A percentile compares a stretch with the other conserved stretches of the same genome.
phyloP scores from a whole-genome alignment of 2,797 vertebrate species.

The Fistularia commersonii region DNA sequence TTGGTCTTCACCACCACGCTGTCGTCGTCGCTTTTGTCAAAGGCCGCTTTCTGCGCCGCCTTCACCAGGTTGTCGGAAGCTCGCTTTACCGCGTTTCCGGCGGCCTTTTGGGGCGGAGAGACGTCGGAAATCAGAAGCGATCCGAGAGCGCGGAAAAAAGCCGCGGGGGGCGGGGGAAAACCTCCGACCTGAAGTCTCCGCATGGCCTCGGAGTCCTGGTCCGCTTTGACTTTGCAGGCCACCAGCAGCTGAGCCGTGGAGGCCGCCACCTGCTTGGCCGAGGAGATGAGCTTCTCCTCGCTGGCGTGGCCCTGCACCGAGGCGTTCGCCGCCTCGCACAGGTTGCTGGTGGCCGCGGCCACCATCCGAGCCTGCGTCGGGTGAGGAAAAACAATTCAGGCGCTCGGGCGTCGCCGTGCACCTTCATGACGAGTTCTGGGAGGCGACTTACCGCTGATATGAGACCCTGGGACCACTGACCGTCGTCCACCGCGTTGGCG shows the following conservation, averaged over 20 bases:
- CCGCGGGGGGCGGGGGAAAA: no score
- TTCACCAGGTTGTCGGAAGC: conserved; percentile 97
- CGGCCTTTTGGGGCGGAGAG: conserved; percentile 73
- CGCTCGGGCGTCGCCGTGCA: background rate
- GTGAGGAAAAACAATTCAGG: conserved; percentile 1
- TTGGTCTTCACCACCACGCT: conserved; percentile 96
- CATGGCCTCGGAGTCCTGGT: conserved; percentile 97
- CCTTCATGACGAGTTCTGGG: background rate
- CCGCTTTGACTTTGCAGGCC: conserved; percentile 97
- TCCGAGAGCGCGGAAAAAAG: no score
- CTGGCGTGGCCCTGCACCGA: conserved; percentile 97
- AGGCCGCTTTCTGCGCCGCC: conserved; percentile 95
- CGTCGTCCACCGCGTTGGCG: conserved; percentile 95
- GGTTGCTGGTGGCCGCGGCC: conserved; percentile 94
- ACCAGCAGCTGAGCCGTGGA: conserved; percentile 96
- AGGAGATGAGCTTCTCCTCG: conserved; percentile 98
- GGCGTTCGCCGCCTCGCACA: conserved; percentile 97
- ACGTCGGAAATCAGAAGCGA: background rate
- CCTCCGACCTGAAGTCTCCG: conserved; percentile 88
- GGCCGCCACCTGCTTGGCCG: conserved; percentile 96
- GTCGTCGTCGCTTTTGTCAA: conserved; percentile 92
- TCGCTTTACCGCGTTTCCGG: conserved; percentile 95
- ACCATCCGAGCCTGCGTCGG: conserved; percentile 89
- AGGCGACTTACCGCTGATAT: conserved; percentile 90
- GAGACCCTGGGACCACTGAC: conserved; percentile 98